These are phyloP conservation scores for Podocnemis expansa DNA, from an alignment of 2,113 vertebrate genomes.

Conservation along the genomic window DNA sequence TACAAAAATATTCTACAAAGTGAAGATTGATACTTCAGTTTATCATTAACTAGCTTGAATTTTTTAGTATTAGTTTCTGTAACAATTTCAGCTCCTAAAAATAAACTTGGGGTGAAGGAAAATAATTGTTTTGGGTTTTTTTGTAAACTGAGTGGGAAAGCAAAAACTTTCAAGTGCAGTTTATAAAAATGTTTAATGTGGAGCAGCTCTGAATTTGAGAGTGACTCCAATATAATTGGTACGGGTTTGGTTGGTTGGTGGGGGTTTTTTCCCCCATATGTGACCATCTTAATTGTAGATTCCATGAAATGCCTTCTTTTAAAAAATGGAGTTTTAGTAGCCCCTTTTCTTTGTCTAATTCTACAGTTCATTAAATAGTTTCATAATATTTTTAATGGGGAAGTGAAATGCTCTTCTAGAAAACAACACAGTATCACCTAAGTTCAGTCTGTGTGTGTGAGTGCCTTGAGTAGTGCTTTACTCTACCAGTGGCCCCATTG, in stretches of 20 bases:
- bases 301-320: not conserved
- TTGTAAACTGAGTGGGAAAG: not conserved
- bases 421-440: not conserved
- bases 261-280: no score
- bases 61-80: not conserved
- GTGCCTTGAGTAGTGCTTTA: not conserved
- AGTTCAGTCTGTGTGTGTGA: fast-evolving
- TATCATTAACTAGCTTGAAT: not conserved
- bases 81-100: not conserved
- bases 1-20: not conserved
- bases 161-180: not conserved
- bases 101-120: not conserved
- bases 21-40: not conserved
- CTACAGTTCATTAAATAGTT: not conserved
- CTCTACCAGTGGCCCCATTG: not conserved
- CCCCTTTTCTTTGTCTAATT: not conserved
- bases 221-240: not conserved
- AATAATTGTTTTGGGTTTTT: not conserved
- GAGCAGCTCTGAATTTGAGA: not conserved
- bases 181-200: not conserved
- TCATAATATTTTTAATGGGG: not conserved
- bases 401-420: not conserved
- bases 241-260: no score
- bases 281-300: not conserved
- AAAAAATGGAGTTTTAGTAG: not conserved